Conservation (phyloP, 2,797 vertebrate genomes). For the Phrynocephalus vlangalii region DNA sequence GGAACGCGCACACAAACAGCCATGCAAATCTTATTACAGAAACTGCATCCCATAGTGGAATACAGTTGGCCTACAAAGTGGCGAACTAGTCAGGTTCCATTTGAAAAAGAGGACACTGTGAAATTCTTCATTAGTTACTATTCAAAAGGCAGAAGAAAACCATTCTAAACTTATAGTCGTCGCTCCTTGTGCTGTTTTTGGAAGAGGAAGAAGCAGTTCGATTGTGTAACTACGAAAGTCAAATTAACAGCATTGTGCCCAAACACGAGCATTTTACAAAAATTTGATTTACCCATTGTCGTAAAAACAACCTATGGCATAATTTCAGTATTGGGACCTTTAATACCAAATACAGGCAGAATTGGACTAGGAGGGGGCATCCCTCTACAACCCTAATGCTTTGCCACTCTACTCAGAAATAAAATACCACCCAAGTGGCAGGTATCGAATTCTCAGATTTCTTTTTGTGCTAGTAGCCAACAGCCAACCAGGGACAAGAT, state of each 20-base stretch:
- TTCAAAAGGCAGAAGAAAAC: background rate
- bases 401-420: slow-evolving; percentile 26
- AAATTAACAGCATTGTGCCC: background rate
- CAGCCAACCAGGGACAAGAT: slow-evolving; percentile 50
- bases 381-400: slow-evolving; percentile 5
- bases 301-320: accelerated
- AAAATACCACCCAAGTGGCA: slow-evolving; percentile 60
- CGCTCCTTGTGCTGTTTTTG: background rate
- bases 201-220: background rate
- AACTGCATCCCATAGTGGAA: background rate
- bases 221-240: background rate
- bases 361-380: background rate
- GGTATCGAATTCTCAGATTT: slow-evolving; percentile 60
- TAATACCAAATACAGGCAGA: background rate
- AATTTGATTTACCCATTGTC: background rate
- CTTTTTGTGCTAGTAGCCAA: slow-evolving; percentile 52
- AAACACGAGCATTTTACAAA: background rate
- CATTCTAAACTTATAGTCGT: background rate
- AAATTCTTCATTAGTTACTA: background rate
- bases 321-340: accelerated
- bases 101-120: background rate
- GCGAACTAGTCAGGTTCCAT: background rate
- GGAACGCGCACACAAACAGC: too few relatives aligned
- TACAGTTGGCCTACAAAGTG: background rate
- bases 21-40: background rate